phyloP scores from a whole-genome alignment of 2,797 vertebrate genomes.

The Pseudomugil gertrudae region DNA sequence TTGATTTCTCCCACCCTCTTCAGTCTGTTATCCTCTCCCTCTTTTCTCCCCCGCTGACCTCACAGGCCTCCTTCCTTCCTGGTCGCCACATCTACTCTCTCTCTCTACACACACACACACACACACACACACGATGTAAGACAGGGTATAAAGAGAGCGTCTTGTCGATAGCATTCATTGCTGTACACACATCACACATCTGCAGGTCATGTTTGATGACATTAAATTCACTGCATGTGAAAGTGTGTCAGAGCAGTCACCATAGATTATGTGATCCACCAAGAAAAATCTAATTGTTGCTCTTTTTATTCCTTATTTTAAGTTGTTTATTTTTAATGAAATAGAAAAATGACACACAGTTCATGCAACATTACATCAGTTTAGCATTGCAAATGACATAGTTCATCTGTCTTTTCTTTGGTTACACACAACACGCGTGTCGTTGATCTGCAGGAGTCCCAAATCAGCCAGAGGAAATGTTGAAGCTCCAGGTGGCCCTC shows the following conservation, averaged over 20 bases:
- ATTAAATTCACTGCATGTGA: conserved; percentile 27
- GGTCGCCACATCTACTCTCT: conserved; percentile 62
- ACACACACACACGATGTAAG: too few species aligned
- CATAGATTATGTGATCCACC: conserved; percentile 2
- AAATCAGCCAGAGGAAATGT: conserved; percentile 72
- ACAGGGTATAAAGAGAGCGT: conserved; percentile 59
- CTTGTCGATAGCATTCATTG: conserved; percentile 48
- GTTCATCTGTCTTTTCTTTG: conserved; percentile 42
- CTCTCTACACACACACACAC: conserved; percentile 11
- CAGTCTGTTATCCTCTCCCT: conserved; percentile 47
- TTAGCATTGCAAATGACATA: conserved; percentile 51
- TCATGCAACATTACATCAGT: conserved; percentile 18
- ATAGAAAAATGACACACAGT: conserved; percentile 2
- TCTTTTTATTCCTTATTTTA: conserved; percentile 45
- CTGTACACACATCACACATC: conserved; percentile 61
- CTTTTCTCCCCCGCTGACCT: conserved; percentile 64
- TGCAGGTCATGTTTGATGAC: conserved; percentile 49
- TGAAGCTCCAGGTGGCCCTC: conserved; percentile 74
- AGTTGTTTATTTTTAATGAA: too few species aligned
- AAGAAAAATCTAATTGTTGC: conserved; percentile 21
- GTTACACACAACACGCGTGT: conserved; percentile 48
- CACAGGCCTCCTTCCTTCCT: conserved; percentile 72
- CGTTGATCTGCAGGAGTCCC: conserved; percentile 68
- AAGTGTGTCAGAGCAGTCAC: not conserved
- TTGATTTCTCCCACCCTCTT: conserved; percentile 40